Evolutionary conservation across 2,888 invertebrate species (phyloP).

Genomic region (Eilema sororculum): DNA sequence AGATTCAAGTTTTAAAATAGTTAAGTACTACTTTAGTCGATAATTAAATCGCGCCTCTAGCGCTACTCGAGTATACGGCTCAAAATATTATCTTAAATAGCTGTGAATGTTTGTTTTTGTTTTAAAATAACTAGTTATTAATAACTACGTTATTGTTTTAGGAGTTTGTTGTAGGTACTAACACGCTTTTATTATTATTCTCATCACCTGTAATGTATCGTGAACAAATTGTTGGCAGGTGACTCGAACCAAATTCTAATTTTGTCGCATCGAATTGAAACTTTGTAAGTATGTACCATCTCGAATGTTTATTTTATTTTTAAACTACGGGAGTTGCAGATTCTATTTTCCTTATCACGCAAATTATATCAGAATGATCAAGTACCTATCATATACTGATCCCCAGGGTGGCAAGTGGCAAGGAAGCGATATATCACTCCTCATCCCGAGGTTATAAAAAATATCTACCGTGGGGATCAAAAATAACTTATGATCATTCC

Average conservation of each 20-base stretch:
- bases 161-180: too few species aligned
- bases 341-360: not conserved
- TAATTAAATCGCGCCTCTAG: slow-evolving; percentile 48
- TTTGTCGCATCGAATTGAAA: too few species aligned
- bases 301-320: too few species aligned
- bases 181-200: too few species aligned
- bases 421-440: slow-evolving; percentile 39
- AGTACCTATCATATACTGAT: slow-evolving; percentile 14
- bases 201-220: too few species aligned
- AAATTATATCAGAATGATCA: slow-evolving; percentile 16
- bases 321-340: not conserved
- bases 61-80: slow-evolving; percentile 41
- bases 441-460: slow-evolving; percentile 35
- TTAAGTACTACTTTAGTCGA: slow-evolving; percentile 32
- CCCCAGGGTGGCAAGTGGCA: not conserved
- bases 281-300: too few species aligned
- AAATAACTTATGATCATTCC: slow-evolving; percentile 38
- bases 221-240: too few species aligned
- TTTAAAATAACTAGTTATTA: slow-evolving; percentile 18
- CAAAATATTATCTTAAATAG: slow-evolving; percentile 46
- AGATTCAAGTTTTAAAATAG: slow-evolving; percentile 53
- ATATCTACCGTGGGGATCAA: slow-evolving; percentile 40
- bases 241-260: too few species aligned
- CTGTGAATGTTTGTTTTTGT: slow-evolving; percentile 44
- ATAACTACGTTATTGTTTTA: not conserved